Conservation (phyloP, 2,888 invertebrate species). For the Loripinus fragilis region DNA sequence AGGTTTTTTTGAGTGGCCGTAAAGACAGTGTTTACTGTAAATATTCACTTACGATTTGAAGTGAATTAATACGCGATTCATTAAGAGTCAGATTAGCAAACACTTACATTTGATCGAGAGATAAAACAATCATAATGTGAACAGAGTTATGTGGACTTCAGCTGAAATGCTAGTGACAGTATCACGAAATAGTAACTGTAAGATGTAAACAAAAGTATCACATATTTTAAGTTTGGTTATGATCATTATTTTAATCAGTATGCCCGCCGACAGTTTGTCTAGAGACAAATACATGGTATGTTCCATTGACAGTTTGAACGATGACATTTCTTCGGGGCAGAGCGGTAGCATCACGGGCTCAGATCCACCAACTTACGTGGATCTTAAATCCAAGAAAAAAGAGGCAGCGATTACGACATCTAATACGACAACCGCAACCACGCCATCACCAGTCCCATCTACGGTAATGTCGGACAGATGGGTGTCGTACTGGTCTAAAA, state of each 20-base stretch:
- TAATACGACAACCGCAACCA: conserved; percentile 14
- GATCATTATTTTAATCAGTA: conserved; percentile 12
- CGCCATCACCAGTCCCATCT: conserved; percentile 38
- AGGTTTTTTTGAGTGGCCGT: no score
- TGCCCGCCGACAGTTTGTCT: conserved; percentile 42
- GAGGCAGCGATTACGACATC: not conserved
- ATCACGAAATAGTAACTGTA: no score
- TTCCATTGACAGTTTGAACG: conserved; percentile 37
- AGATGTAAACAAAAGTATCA: not conserved
- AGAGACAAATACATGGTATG: conserved; percentile 47
- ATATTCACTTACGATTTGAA: no score
- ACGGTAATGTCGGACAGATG: conserved; percentile 46
- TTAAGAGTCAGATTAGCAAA: no score
- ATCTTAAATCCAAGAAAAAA: conserved; percentile 25
- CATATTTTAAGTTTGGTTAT: not conserved
- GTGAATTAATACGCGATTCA: no score
- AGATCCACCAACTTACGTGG: conserved; percentile 36
- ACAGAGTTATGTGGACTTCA: no score
- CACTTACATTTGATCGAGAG: no score
- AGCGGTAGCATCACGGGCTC: conserved; percentile 34
- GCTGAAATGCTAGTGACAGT: no score
- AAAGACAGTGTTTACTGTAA: no score
- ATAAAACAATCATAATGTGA: no score
- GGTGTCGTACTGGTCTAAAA: conserved; percentile 57
- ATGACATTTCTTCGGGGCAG: conserved; percentile 28